Base-by-base conservation (phyloP, 2,888 invertebrate genomes). In the Anoplius nigerrimus region DNA sequence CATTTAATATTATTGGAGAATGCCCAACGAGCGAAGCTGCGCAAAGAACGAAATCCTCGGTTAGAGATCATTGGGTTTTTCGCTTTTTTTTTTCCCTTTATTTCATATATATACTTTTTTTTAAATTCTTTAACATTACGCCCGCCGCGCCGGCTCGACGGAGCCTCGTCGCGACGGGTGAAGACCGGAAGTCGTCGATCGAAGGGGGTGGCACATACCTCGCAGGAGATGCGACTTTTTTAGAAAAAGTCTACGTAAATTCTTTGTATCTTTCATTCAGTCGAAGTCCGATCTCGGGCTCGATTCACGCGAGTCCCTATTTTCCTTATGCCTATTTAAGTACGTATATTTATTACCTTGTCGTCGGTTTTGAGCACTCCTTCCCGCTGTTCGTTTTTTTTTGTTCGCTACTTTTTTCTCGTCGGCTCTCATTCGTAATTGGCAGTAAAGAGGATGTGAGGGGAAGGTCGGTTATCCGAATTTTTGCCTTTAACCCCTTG, bases 21-120 rank as follows among this genome's bases (percentile, higher is more conserved):
- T 27, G 70, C 57, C 34, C 34, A 34, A 34, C 69, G 43, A 62
- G 72, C 61, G 64, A 70, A 77, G 74, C 71, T 48, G 57, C 62
- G 34, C 34, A 34, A 34, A 24, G 67, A 71, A 78, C 51, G 64
- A 71, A 76, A 70, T 63, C 57, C 55, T 34, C 34, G 34, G 34
- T 34, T 34, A n/a, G 34, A 34, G 34, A 34, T 34, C 34, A 6
- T 8, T 34, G 34, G 34, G 34, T 6, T 6, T 34, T 8, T 34
- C 34, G 34, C 8, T 34, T 34, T 6, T 1, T 34, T 8, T 34
- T 34, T 11, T 24, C 6, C 24, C 2, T 24, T 24, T 24, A 24
- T 71, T 42, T 43, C 65, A 51, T n/a, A n/a, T 75, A 64, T 81
- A 76, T 82, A 78, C 82, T 80, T 79, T 75, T 80, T 76, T 82